A percentile compares a stretch with the other conserved stretches of the same genome.
Conservation (phyloP, 2,113 vertebrate genomes). For the Lampris megalopsis region DNA sequence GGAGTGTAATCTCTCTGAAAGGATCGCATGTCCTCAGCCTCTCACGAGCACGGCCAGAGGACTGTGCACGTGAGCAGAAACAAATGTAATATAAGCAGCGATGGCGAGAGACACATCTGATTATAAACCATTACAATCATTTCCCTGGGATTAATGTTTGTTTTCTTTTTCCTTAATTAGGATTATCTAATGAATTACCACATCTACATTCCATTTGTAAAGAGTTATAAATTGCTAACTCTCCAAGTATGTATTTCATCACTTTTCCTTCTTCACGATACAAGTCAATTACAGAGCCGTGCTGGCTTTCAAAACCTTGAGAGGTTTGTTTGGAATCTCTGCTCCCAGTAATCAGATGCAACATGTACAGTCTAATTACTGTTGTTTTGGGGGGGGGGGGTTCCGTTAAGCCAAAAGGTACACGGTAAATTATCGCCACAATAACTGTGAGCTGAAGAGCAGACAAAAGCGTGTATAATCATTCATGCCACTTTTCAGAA, state of each 20-base stretch:
- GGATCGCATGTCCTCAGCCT: not conserved
- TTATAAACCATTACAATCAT: not conserved
- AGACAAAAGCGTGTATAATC: constrained; percentile 60
- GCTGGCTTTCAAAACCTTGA: constrained; percentile 40
- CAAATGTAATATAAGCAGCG: not conserved
- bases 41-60: constrained; percentile 14
- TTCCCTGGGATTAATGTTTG: not conserved
- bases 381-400: constrained; percentile 31
- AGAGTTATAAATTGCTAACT: not conserved
- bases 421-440: constrained; percentile 41
- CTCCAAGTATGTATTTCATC: not conserved
- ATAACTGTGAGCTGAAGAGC: constrained; percentile 32
- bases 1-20: not conserved
- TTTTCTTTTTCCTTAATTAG: too few relatives aligned
- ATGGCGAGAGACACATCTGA: not conserved
- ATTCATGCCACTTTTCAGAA: constrained; percentile 59
- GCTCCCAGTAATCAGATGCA: constrained; percentile 61
- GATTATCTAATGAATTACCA: too few relatives aligned
- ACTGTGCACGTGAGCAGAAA: not conserved
- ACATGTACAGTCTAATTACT: constrained; percentile 57
- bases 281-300: constrained; percentile 19
- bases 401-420: constrained; percentile 60
- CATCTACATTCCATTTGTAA: not conserved
- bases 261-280: not conserved
- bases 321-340: constrained; percentile 40